Conservation (phyloP, 2,113 vertebrate genomes). For the Cyprinodon variegatus region DNA sequence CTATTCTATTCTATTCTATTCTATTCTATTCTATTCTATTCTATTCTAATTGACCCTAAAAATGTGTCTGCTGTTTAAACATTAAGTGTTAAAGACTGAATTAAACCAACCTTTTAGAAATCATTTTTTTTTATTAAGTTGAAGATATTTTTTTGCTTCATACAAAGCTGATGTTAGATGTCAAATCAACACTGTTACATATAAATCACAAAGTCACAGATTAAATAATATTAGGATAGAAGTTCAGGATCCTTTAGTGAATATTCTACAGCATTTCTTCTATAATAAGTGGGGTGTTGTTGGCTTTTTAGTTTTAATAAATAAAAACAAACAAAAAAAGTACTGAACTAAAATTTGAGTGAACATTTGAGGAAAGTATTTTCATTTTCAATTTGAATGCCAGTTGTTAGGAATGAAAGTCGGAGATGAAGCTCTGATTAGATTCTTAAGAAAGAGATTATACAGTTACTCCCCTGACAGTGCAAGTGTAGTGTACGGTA, state of each 20-base stretch:
- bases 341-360: not conserved
- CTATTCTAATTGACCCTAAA: not conserved
- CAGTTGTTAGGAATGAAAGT: too few species aligned
- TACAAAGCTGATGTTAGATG: constrained; percentile 33
- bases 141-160: constrained; percentile 12
- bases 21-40: too few species aligned
- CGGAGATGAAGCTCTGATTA: not conserved
- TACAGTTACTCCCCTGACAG: not conserved
- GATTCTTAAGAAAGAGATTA: not conserved
- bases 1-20: not conserved
- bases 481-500: not conserved
- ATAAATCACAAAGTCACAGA: constrained; percentile 10
- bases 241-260: not conserved
- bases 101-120: constrained; percentile 25
- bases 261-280: constrained; percentile 18
- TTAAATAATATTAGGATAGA: not conserved
- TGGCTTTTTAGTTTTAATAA: not conserved
- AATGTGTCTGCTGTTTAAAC: too few species aligned
- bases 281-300: not conserved
- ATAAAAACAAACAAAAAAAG: not conserved
- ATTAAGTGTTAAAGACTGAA: not conserved
- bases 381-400: too few species aligned
- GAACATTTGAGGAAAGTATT: not conserved
- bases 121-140: constrained; percentile 59
- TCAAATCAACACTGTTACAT: constrained; percentile 34